Conservation (phyloP, 2,113 vertebrate genomes). For the Rhynchomys soricoides region DNA sequence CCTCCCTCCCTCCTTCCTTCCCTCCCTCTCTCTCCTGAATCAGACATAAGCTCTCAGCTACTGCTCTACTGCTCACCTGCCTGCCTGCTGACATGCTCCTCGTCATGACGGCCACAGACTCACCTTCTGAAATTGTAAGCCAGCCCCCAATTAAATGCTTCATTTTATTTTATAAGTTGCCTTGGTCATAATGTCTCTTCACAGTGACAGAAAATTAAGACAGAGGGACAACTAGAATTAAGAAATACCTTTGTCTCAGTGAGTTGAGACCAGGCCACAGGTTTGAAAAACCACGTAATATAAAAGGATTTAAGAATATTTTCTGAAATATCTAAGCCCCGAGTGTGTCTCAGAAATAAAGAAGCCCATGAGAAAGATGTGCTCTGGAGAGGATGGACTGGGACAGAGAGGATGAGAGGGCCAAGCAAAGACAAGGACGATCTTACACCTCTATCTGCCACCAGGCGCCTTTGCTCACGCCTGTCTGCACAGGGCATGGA, state of each 20-base stretch:
- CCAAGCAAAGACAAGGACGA: neutral
- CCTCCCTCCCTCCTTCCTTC: too few species aligned
- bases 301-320: neutral
- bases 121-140: neutral
- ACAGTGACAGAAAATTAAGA: neutral
- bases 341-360: conserved; percentile 15
- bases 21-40: neutral
- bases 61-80: neutral
- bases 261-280: neutral
- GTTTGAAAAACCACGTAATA: neutral
- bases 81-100: neutral
- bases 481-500: neutral
- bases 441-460: neutral
- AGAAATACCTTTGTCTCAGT: neutral
- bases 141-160: neutral
- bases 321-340: neutral
- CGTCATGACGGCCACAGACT: too few species aligned
- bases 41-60: neutral
- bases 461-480: neutral
- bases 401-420: neutral
- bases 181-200: neutral
- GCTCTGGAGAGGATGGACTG: neutral
- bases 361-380: neutral
- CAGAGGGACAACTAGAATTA: neutral
- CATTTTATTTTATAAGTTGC: neutral